These are phyloP conservation scores for Vireo altiloquus DNA, from an alignment of 2,113 vertebrate species.

Conservation along the genomic window DNA sequence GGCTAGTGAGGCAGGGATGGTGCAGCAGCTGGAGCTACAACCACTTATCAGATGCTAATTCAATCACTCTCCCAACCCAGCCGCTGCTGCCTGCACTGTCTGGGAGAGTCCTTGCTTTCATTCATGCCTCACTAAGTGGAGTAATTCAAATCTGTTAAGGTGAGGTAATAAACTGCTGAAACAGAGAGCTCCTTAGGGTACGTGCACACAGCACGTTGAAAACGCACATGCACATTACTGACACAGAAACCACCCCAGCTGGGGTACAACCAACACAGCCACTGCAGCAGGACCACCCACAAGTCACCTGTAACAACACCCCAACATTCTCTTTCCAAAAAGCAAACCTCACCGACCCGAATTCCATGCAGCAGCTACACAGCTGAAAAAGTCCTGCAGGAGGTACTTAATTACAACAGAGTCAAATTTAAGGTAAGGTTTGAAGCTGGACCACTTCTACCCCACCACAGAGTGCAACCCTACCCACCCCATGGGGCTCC, in stretches of 20 bases:
- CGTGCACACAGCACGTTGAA: accelerated
- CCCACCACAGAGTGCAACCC: background rate
- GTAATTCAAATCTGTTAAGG: slow-evolving; percentile 32
- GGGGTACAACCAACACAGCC: background rate
- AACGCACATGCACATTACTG: background rate
- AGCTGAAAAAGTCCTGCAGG: background rate
- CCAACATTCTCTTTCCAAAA: background rate
- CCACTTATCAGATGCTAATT: slow-evolving; percentile 15
- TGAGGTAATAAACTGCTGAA: slow-evolving; percentile 41
- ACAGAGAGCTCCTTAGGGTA: background rate
- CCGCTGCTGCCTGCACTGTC: accelerated
- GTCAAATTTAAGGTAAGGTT: background rate
- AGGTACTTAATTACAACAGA: background rate
- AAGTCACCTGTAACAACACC: background rate
- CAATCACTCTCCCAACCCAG: background rate
- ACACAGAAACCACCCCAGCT: background rate
- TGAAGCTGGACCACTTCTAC: background rate
- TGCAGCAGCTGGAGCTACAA: background rate
- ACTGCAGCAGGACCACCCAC: background rate
- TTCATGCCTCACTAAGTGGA: slow-evolving; percentile 17
- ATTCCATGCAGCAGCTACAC: background rate
- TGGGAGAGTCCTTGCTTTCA: background rate
- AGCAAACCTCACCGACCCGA: background rate
- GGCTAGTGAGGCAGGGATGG: background rate
- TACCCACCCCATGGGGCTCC: background rate